Percentiles rank a stretch among this genome's conserved stretches.
These are phyloP conservation scores for Thalpophila matura DNA, from an alignment of 2,888 invertebrate genomes.

Conservation along the genomic window DNA sequence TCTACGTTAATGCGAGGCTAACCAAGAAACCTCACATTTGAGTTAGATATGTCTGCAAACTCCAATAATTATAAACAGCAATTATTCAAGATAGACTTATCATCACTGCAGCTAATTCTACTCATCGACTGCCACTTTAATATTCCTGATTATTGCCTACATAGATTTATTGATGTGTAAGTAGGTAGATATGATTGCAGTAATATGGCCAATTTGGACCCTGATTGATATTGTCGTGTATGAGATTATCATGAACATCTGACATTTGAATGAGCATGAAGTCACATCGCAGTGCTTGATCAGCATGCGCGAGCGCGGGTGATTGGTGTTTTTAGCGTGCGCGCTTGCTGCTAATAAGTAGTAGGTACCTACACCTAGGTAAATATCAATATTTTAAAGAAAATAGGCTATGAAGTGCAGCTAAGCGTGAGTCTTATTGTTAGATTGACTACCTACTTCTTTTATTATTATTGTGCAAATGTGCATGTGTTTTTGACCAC, in stretches of 20 bases:
- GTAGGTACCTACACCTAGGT: constrained; percentile 1
- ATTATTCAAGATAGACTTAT: constrained; percentile 33
- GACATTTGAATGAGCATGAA: constrained; percentile 50
- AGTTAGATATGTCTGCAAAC: constrained; percentile 50
- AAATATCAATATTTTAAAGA: constrained; percentile 4
- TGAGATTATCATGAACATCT: constrained; percentile 59
- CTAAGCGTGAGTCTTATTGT: neutral
- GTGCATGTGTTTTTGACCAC: too few species aligned
- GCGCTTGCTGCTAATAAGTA: constrained; percentile 18
- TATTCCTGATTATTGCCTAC: constrained; percentile 49
- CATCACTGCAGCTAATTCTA: constrained; percentile 45
- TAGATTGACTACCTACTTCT: neutral
- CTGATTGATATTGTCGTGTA: constrained; percentile 62
- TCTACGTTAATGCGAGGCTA: constrained; percentile 1
- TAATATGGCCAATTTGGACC: constrained; percentile 55
- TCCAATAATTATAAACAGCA: constrained; percentile 45
- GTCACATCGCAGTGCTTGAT: constrained; percentile 20
- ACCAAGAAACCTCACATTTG: constrained; percentile 29
- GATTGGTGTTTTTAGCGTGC: constrained; percentile 51
- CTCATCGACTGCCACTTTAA: constrained; percentile 40
- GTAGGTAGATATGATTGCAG: constrained; percentile 50
- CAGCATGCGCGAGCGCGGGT: constrained; percentile 32
- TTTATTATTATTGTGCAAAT: too few species aligned
- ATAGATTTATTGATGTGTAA: constrained; percentile 41
- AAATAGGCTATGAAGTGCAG: constrained; percentile 14